Conservation (phyloP, 2,797 vertebrate species). For the Aratinga solstitialis region DNA sequence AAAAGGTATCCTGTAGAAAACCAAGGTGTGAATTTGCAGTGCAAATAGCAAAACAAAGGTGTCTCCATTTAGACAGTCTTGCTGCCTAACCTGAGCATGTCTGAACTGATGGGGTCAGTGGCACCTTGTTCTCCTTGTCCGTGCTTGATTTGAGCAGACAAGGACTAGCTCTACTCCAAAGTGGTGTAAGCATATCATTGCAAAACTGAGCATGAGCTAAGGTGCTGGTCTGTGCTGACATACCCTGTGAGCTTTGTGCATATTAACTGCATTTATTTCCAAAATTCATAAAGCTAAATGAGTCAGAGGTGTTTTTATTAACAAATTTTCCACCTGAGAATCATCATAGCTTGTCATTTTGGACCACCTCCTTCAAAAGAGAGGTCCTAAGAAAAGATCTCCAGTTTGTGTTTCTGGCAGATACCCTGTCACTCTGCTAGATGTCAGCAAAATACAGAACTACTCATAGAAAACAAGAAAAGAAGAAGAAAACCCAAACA, state of each 20-base stretch:
- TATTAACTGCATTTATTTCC: background rate
- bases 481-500: background rate
- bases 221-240: background rate
- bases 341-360: background rate
- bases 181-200: fast-evolving
- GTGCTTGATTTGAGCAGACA: background rate
- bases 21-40: background rate
- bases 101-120: background rate
- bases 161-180: background rate
- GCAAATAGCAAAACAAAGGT: background rate
- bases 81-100: background rate
- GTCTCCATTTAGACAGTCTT: background rate
- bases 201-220: background rate
- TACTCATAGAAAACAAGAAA: background rate
- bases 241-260: background rate
- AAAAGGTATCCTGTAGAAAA: background rate
- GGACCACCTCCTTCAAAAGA: background rate
- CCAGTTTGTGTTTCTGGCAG: background rate
- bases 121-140: background rate
- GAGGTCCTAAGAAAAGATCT: background rate
- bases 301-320: background rate
- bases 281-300: background rate
- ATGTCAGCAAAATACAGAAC: background rate
- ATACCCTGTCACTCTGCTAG: background rate
- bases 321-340: background rate